These are phyloP conservation scores for Oryzias celebensis DNA, from an alignment of 2,113 vertebrate species.

Conservation along the genomic window DNA sequence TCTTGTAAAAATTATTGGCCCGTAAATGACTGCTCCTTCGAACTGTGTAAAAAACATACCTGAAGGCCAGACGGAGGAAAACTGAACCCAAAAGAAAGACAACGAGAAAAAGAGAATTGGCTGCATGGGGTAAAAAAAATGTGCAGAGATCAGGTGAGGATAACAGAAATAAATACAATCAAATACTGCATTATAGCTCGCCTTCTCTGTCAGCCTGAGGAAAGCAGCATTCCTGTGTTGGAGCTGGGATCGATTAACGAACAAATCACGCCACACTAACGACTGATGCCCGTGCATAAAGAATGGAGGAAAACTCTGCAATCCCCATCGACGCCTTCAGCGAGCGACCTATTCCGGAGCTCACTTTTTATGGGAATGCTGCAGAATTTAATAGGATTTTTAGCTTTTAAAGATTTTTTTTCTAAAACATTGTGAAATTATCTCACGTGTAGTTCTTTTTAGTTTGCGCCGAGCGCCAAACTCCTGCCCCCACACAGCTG, in stretches of 20 bases:
- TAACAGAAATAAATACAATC: conserved; percentile 4
- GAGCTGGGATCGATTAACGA: conserved; percentile 65
- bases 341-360: conserved; percentile 13
- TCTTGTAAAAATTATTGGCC: conserved; percentile 67
- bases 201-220: conserved; percentile 49
- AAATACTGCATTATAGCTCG: conserved; percentile 50
- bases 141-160: conserved; percentile 31
- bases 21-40: conserved; percentile 54
- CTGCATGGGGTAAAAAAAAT: conserved; percentile 46
- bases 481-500: conserved; percentile 66
- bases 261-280: conserved; percentile 44
- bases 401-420: no score
- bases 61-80: conserved; percentile 47
- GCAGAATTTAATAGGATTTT: background rate
- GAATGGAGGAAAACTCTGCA: conserved; percentile 15
- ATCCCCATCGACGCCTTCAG: conserved; percentile 39
- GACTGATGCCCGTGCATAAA: conserved; percentile 36
- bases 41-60: conserved; percentile 56
- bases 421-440: background rate
- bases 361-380: conserved; percentile 39
- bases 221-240: conserved; percentile 56
- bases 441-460: conserved; percentile 13
- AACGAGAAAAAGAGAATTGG: conserved; percentile 29
- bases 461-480: conserved; percentile 39
- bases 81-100: conserved; percentile 7